Percentiles rank a stretch among this genome's conserved stretches.
Conservation (phyloP, 2,888 invertebrate genomes). For the Leptarthrus brevirostris region DNA sequence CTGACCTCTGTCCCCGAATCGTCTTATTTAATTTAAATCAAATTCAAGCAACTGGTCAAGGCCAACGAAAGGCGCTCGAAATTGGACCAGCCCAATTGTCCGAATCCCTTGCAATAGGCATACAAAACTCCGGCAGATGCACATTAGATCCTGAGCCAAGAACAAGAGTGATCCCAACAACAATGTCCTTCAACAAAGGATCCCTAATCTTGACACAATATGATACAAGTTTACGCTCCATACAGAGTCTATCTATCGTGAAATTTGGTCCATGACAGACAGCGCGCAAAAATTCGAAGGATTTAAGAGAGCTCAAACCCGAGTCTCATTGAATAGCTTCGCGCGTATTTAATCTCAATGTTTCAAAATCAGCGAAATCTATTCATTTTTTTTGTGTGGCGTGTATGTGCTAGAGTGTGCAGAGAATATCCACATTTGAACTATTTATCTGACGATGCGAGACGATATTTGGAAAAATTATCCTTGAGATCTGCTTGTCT, state of each 20-base stretch:
- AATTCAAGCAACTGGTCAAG: background rate
- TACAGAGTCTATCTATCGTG: slow-evolving; percentile 9
- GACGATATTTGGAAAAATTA: slow-evolving; percentile 9
- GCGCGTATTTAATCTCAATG: background rate
- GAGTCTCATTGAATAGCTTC: background rate
- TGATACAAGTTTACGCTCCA: slow-evolving; percentile 9
- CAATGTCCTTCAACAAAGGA: slow-evolving; percentile 10
- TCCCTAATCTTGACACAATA: slow-evolving; percentile 39
- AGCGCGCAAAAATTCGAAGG: background rate
- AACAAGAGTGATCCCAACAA: slow-evolving; percentile 4
- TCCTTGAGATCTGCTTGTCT: slow-evolving; percentile 53
- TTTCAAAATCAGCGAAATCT: slow-evolving; percentile 18
- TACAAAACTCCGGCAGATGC: background rate
- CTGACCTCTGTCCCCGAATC: too few species aligned
- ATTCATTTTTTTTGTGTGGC: background rate
- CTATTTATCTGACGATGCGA: background rate
- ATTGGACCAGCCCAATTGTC: slow-evolving; percentile 29
- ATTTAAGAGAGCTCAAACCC: background rate
- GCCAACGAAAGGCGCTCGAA: background rate
- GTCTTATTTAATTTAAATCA: slow-evolving; percentile 26
- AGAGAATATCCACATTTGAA: background rate
- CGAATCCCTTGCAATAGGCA: background rate
- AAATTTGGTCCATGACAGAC: slow-evolving; percentile 8
- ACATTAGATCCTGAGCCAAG: background rate
- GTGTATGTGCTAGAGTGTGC: too few species aligned